These are phyloP conservation scores for Tiliqua scincoides DNA, from an alignment of 2,113 vertebrate genomes.

Conservation along the genomic window DNA sequence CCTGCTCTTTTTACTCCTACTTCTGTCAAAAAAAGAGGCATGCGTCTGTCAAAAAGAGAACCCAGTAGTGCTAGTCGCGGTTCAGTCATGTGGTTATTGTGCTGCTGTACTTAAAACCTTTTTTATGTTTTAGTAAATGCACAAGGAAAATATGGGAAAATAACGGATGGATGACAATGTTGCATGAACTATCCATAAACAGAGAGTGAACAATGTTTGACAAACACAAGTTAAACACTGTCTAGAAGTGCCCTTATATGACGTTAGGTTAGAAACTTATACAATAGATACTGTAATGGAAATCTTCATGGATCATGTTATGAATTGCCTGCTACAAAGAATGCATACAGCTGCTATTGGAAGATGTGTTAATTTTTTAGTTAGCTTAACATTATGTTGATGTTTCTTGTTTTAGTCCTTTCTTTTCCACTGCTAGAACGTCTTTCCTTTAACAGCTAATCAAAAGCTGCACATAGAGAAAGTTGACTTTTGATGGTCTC, in stretches of 20 bases:
- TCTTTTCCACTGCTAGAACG: neutral
- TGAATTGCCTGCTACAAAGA: neutral
- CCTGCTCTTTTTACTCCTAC: too few species aligned
- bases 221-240: too few species aligned
- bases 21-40: too few species aligned
- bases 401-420: neutral
- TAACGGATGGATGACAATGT: too few species aligned
- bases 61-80: too few species aligned
- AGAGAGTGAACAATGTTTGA: too few species aligned
- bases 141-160: too few species aligned
- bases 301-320: neutral
- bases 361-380: neutral
- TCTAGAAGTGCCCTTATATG: neutral
- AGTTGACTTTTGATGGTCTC: neutral
- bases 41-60: too few species aligned
- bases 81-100: too few species aligned
- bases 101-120: too few species aligned
- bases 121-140: too few species aligned
- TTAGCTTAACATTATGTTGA: neutral
- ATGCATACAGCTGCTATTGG: neutral
- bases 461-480: neutral
- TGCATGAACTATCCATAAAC: too few species aligned
- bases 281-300: neutral
- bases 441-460: neutral
- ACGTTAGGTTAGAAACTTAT: neutral